Evolutionary conservation across 2,113 vertebrate species (phyloP).

Genomic region (Salvelinus namaycush): DNA sequence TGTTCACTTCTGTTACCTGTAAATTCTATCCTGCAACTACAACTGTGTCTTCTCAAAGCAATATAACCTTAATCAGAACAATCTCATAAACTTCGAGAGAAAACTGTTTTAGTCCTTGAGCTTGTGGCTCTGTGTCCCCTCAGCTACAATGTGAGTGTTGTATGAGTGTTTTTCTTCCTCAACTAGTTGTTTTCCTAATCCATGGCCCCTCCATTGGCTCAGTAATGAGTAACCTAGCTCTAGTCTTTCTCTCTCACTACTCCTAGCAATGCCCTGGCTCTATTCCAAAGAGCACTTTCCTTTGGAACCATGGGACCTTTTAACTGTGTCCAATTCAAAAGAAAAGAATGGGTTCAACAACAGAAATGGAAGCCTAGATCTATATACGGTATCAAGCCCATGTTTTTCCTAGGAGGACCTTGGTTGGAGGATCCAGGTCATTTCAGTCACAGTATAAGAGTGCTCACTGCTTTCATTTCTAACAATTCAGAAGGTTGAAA

Average conservation of each 20-base stretch:
- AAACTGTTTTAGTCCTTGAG: no score
- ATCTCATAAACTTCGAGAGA: no score
- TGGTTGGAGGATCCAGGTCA: background rate
- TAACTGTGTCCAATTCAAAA: background rate
- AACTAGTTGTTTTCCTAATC: background rate
- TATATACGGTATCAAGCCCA: background rate
- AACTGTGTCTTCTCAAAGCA: constrained; percentile 2
- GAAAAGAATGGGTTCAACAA: background rate
- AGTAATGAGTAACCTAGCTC: constrained; percentile 72
- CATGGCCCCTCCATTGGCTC: constrained; percentile 34
- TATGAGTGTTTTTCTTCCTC: background rate
- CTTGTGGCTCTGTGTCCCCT: constrained; percentile 1
- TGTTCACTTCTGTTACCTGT: constrained; percentile 58
- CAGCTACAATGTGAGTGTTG: background rate
- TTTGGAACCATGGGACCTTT: background rate
- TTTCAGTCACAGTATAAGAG: background rate
- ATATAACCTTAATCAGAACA: no score
- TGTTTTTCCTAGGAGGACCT: background rate
- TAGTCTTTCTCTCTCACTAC: background rate
- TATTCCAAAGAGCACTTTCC: constrained; percentile 28
- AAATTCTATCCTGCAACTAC: background rate
- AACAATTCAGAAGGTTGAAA: background rate
- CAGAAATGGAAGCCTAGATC: background rate
- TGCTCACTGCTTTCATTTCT: no score
- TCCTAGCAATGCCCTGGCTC: constrained; percentile 50